Base-by-base conservation (phyloP, 2,888 invertebrate species). In the Atherix ibis region DNA sequence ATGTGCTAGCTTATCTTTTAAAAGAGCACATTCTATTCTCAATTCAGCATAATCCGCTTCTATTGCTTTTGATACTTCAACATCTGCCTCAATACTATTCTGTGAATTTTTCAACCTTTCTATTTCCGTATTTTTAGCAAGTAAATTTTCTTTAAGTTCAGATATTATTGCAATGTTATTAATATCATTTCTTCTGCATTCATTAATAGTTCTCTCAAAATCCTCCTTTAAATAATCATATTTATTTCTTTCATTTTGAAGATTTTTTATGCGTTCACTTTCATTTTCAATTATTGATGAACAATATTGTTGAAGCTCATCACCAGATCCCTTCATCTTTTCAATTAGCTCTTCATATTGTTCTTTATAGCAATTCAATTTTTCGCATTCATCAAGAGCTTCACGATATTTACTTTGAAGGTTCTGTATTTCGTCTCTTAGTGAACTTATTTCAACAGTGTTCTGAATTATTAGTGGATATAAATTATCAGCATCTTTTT, bases 201-300 rank as follows among this genome's bases (percentile, higher is more conserved):
- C 44, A 1, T 43, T 47, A 3, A 56, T 38, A 27, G 46, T 37
- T 17, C 48, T 35, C 36, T 62, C 58, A 26, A 51, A 58, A 14
- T 61, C 61, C 30, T 48, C 46, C 12, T 51, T 50, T 40, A 61
- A 48, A 30, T 50, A 58, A 4, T 43, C 45, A 32, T 49, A 56
- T 27, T 52, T 48, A 18, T 47, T 52, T 14, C 35, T 39, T 35
- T 51, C 46, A 19, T 43, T 41, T 4, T 43, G 45, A 17, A 55
- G 33, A 27, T 51, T 43, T n/a, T 46, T 37, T 37, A 59, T 52
- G n/a, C 51, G 24, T 1, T 32, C 25, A 1, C 51, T 40, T 5
- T 45, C 13, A 35, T 51, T 47, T 10, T 52, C 52, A 13, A 49
- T 49, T 12, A 58, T 42, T 14, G 47, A 36, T 2, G 48, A 46